Evolutionary conservation across 2,888 invertebrate genomes (phyloP).

Genomic region (Caenorhabditis sp.): DNA sequence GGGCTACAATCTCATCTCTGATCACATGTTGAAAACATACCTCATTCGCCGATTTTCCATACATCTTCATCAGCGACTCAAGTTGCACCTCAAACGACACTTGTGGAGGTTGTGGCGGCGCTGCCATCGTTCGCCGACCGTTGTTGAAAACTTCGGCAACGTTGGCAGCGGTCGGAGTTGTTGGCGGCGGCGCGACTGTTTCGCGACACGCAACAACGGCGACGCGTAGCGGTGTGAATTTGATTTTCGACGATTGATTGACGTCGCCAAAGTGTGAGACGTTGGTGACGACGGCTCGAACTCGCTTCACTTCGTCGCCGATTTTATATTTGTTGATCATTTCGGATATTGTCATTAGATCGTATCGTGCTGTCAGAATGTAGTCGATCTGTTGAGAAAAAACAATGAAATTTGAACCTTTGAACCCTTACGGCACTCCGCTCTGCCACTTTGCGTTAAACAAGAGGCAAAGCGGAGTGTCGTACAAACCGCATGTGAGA

Average conservation of each 20-base stretch:
- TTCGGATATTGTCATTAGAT: conserved; percentile 25
- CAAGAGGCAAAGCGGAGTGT: too few species aligned
- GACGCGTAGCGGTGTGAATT: conserved; percentile 67
- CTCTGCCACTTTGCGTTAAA: too few species aligned
- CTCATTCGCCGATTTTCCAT: conserved; percentile 45
- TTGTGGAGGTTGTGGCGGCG: conserved; percentile 1
- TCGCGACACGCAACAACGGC: conserved; percentile 66
- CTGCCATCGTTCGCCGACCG: conserved; percentile 2
- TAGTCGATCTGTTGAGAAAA: conserved; percentile 28
- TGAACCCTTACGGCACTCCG: too few species aligned
- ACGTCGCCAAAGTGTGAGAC: conserved; percentile 47
- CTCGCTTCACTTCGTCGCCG: conserved; percentile 22
- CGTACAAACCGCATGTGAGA: too few species aligned
- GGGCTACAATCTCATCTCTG: background rate
- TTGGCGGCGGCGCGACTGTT: conserved; percentile 11
- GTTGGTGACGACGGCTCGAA: conserved; percentile 35
- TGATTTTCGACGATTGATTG: conserved; percentile 3
- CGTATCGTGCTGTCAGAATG: conserved; percentile 21
- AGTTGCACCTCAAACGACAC: conserved; percentile 39
- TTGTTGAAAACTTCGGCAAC: conserved; percentile 2
- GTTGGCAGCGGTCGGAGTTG: conserved; percentile 6
- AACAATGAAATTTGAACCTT: too few species aligned
- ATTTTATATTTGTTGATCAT: conserved; percentile 19
- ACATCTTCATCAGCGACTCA: conserved; percentile 43
- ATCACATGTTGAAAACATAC: conserved; percentile 7